phyloP scores from a whole-genome alignment of 1,140 invertebrate genomes.

The Mamestra configurata region DNA sequence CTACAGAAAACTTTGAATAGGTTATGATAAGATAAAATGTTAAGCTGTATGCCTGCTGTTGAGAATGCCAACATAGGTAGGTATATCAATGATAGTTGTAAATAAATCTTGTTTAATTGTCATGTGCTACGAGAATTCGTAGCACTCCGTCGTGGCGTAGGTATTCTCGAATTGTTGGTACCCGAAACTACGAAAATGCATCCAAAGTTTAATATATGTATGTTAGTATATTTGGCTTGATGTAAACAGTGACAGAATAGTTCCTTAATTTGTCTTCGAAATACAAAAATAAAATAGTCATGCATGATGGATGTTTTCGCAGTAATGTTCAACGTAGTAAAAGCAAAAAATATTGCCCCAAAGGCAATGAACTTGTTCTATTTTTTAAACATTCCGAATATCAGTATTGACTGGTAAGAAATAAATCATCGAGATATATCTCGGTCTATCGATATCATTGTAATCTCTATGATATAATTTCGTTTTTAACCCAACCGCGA shows the following conservation, averaged over 20 bases:
- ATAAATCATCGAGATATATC: conserved; percentile 45
- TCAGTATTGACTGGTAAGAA: conserved; percentile 25
- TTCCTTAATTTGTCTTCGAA: too few relatives aligned
- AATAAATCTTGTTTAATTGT: not conserved
- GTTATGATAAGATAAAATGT: too few relatives aligned
- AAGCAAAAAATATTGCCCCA: conserved; percentile 60
- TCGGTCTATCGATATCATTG: conserved; percentile 48
- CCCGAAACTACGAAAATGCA: not conserved
- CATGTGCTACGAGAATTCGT: conserved; percentile 3
- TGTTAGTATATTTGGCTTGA: too few relatives aligned
- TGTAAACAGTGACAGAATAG: not conserved
- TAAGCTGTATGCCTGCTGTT: not conserved
- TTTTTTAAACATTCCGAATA: conserved; percentile 11
- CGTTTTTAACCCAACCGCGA: conserved; percentile 35
- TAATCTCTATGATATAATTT: conserved; percentile 50
- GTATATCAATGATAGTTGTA: not conserved
- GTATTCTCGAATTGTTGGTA: not conserved
- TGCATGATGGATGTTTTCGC: too few relatives aligned
- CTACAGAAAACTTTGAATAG: too few relatives aligned
- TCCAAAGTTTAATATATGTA: not conserved
- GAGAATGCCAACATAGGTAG: too few relatives aligned
- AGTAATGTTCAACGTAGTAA: conserved; percentile 50
- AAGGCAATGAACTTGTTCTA: conserved; percentile 40
- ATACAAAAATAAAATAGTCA: conserved; percentile 27
- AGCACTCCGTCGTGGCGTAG: not conserved